Evolutionary conservation across 2,797 vertebrate species (phyloP).

Genomic region (Eidolon dupreanum): DNA sequence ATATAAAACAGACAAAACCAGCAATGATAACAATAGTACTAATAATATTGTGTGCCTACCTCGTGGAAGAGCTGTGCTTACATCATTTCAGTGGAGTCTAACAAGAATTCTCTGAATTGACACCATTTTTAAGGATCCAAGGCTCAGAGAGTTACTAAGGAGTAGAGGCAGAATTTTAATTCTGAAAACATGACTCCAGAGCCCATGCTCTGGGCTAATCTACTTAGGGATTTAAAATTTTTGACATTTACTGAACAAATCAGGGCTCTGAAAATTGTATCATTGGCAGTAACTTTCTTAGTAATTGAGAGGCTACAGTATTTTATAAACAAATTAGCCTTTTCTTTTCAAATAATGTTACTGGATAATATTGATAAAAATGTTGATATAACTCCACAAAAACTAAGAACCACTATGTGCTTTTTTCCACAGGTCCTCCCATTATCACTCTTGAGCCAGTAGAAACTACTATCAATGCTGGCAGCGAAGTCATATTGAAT

Average conservation of each 20-base stretch:
- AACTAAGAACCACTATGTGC: background rate
- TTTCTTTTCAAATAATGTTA: background rate
- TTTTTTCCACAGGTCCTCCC: constrained; percentile 89
- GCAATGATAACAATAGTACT: background rate
- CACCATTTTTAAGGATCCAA: background rate
- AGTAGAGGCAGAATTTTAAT: background rate
- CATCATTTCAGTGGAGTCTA: background rate
- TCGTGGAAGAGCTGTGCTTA: background rate
- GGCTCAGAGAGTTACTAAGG: background rate
- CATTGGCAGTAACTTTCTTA: background rate
- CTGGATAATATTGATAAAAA: background rate
- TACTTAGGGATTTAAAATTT: background rate
- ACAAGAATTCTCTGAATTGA: background rate
- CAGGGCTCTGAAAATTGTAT: background rate
- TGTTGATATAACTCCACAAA: background rate
- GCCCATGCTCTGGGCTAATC: background rate
- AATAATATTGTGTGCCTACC: background rate
- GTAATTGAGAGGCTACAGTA: background rate
- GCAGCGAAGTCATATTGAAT: constrained; percentile 89
- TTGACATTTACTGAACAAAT: background rate
- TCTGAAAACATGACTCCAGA: background rate
- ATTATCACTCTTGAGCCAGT: constrained; percentile 90
- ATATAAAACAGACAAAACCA: background rate
- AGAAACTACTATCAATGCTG: constrained; percentile 89
- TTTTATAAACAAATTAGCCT: background rate